Evolutionary conservation across 2,888 invertebrate genomes (phyloP), one percentile per base, ranked within the genome.

Genomic region (Tipula confusa): DNA sequence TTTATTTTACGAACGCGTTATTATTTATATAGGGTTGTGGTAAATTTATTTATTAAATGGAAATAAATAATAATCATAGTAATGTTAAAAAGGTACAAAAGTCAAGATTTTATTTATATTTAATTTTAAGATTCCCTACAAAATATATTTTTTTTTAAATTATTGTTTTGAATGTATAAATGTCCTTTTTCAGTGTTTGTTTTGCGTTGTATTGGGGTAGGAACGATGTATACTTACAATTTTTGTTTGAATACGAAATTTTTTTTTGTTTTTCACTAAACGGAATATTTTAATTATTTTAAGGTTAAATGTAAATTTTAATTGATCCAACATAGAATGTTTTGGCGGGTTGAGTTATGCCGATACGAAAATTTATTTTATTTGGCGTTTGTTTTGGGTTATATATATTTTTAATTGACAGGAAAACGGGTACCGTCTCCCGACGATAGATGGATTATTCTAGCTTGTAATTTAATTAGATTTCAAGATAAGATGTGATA

Each of bases 301-400:
- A 24, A 64, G 64, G 64, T 64, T 64, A 64, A 18, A 64, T 64
- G 64, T 64, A 64, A 64, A 64, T 64, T 64, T 64, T 64, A 64
- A 64, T 64, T 64, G 64, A 64, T 64, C 24, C 64, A 24, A 64
- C 24, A 64, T 64, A 64, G 24, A 64, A 24, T 64, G 64, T 64
- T 38, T 64, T 64, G 24, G 64, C 9, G 9, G 24, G 18, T 64
- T 24, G 64, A 64, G 24, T 64, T 64, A 24, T 9, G 7, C 9
- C 64, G 64, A 24, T 24, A 11, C n/a, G n/a, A 18, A 64, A 18
- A 48, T 18, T 33, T 24, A 38, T 36, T 36, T 43, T 43, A n/a
- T 43, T 43, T n/a, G 13, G 64, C 1, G 24, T 24, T n/a, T n/a
- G n/a, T 24, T 64, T 64, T 64, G 43, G 43, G 43, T n/a, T 64